Evolutionary conservation across 2,888 invertebrate genomes (phyloP).

Genomic region (Pogonocherus hispidulus): DNA sequence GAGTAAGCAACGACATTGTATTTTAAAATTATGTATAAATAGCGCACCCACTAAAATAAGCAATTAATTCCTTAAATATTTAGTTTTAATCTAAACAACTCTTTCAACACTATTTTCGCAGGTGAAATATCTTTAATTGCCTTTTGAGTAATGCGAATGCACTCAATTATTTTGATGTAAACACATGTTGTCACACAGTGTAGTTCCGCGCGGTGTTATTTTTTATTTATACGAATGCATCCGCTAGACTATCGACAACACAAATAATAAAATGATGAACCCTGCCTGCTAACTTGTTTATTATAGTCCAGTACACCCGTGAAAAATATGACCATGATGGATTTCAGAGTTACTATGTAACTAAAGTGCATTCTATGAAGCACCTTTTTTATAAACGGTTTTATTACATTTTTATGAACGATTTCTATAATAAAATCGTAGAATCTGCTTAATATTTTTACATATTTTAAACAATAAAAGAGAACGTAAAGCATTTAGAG

Average conservation of each 20-base stretch:
- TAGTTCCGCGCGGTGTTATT: slow-evolving; percentile 31
- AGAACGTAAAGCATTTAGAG: no score
- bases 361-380: no score
- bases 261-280: slow-evolving; percentile 23
- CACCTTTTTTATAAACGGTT: no score
- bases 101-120: no score
- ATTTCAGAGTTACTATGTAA: not conserved
- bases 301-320: slow-evolving; percentile 2
- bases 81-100: no score
- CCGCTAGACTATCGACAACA: slow-evolving; percentile 6
- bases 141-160: slow-evolving; percentile 25
- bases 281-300: slow-evolving; percentile 6
- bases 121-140: not conserved
- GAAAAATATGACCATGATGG: not conserved
- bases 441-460: no score
- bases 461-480: no score
- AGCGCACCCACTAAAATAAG: not conserved
- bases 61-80: not conserved
- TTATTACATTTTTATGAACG: no score
- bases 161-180: slow-evolving; percentile 22
- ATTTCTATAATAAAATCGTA: no score
- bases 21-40: not conserved
- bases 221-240: slow-evolving; percentile 33
- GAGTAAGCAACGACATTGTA: slow-evolving; percentile 55
- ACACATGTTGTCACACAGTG: slow-evolving; percentile 24